Conservation (phyloP, 2,113 vertebrate genomes). For the Trematomus loennbergii region DNA sequence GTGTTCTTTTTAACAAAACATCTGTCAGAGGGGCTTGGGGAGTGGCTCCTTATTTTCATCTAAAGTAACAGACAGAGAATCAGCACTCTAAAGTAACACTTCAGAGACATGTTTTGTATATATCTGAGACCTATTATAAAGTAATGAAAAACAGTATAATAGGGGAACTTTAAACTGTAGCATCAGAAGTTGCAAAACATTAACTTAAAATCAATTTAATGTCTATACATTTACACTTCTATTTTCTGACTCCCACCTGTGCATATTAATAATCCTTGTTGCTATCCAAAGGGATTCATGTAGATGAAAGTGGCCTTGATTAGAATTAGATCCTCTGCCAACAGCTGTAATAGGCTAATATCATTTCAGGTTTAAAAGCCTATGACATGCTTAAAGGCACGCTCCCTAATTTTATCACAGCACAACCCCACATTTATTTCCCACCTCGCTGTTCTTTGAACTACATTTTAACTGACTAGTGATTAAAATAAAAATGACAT, state of each 20-base stretch:
- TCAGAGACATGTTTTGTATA: no score
- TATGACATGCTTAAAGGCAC: constrained; percentile 4
- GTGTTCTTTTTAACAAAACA: no score
- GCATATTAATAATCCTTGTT: neutral
- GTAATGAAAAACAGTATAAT: no score
- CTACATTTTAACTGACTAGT: neutral
- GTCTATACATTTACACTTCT: neutral
- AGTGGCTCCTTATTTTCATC: no score
- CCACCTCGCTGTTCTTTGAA: neutral
- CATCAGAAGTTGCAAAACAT: neutral
- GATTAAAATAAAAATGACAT: neutral
- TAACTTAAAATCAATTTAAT: neutral
- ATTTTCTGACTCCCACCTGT: neutral
- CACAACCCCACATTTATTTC: neutral
- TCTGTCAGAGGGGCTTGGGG: no score
- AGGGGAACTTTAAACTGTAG: neutral
- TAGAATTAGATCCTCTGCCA: constrained; percentile 21
- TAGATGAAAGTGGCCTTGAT: constrained; percentile 33
- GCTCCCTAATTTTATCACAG: constrained; percentile 18
- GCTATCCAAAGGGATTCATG: constrained; percentile 19
- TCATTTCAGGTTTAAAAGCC: constrained; percentile 22
- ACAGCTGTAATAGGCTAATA: neutral
- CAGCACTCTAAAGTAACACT: no score
- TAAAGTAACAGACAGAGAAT: no score
- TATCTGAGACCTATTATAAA: no score